Conservation (phyloP, 1,140 invertebrate species). For the Neodiprion lecontei region DNA sequence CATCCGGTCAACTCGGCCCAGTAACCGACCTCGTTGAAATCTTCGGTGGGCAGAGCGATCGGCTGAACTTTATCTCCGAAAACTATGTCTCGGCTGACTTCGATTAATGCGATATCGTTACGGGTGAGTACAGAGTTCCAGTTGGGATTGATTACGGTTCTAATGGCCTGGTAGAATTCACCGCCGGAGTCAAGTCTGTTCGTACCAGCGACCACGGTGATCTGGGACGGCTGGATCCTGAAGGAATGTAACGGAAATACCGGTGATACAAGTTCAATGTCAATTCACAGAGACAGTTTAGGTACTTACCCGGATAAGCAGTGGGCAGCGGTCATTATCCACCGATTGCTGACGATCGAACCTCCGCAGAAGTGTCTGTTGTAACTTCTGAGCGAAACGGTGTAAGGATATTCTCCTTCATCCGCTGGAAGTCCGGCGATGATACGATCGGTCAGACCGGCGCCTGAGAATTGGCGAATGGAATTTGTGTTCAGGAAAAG, state of each 20-base stretch:
- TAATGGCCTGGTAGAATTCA: not conserved
- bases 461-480: not conserved
- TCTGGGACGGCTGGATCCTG: conserved; percentile 35
- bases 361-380: conserved; percentile 64
- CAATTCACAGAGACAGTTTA: no score
- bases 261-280: no score
- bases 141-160: not conserved
- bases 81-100: conserved; percentile 36
- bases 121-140: conserved; percentile 30
- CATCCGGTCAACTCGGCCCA: conserved; percentile 52
- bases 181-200: conserved; percentile 8
- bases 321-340: conserved; percentile 67
- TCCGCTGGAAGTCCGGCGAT: conserved; percentile 49
- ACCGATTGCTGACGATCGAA: conserved; percentile 62
- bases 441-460: conserved; percentile 38
- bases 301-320: conserved; percentile 52
- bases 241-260: not conserved
- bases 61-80: conserved; percentile 40
- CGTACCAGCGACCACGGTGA: conserved; percentile 6
- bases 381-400: conserved; percentile 52
- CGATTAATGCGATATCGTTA: conserved; percentile 58
- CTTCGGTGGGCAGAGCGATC: conserved; percentile 43
- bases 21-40: conserved; percentile 38
- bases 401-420: conserved; percentile 56
- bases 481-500: not conserved